Conservation (phyloP, 2,113 vertebrate species). For the Nesogale talazaci region DNA sequence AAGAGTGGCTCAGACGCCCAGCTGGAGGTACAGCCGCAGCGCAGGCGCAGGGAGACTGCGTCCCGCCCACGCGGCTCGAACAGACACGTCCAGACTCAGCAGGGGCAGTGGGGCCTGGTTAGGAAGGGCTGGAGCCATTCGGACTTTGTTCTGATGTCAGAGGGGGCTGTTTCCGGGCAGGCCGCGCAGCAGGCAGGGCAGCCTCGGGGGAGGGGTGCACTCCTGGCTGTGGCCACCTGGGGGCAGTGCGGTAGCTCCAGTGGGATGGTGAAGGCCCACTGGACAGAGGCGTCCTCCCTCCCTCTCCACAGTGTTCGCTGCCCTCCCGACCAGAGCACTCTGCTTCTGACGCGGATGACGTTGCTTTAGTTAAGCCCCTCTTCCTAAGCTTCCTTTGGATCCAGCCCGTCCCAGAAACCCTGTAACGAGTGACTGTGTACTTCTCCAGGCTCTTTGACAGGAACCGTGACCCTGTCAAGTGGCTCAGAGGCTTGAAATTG, state of each 20-base stretch:
- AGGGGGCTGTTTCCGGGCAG: conserved; percentile 12
- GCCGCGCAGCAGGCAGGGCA: background rate
- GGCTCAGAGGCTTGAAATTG: conserved; percentile 51
- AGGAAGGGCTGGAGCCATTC: background rate
- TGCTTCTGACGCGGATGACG: background rate
- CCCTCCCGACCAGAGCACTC: background rate
- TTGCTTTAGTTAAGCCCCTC: conserved; percentile 39
- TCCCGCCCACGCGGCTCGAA: background rate
- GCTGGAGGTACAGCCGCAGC: background rate
- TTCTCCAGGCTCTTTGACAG: conserved; percentile 44
- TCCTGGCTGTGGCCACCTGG: conserved; percentile 14
- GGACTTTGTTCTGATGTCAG: conserved; percentile 9
- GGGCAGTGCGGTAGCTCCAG: conserved; percentile 55
- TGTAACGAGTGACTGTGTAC: conserved; percentile 2
- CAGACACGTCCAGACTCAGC: background rate
- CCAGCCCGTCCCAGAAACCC: conserved; percentile 30
- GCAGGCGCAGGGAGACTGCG: fast-evolving
- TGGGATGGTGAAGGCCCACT: background rate
- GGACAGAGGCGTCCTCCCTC: background rate
- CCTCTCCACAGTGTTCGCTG: conserved; percentile 10
- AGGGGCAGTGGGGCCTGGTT: background rate
- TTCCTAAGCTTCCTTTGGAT: background rate
- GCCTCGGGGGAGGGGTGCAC: background rate
- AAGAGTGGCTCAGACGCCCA: background rate
- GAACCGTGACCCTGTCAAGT: conserved; percentile 54